Base-by-base conservation (phyloP, 2,797 vertebrate species). In the Enteromius trimaculatus region DNA sequence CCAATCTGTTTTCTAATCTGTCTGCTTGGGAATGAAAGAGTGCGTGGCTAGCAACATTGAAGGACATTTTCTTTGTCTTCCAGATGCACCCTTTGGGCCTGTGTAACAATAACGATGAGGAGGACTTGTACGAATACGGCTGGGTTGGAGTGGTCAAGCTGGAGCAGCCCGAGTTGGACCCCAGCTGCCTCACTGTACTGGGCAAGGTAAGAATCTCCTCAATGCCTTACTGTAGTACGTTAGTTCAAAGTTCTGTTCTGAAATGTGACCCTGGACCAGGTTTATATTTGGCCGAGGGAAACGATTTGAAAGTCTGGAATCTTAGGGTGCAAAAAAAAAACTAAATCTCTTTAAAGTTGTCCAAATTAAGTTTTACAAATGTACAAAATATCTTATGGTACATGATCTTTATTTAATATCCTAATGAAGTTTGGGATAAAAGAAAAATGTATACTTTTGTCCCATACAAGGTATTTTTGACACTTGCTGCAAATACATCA, bases 131-230 rank as follows among this genome's bases (percentile, higher is more conserved):
- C 13, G 98, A 99, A 83, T 99, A 99, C 0, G 97, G 97, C 90
- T 99, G 98, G 98, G 98, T 99, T 17, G 98, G 98, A 26, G 98
- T 99, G 91, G 98, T 99, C 90, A 99, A 99, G 90, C 92, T 99
- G 90, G 98, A 99, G 88, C 97, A 98, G 89, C 97, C 98, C 0
- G 97, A 98, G 87, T 68, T 99, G 94, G 97, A 99, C 90, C 97
- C 97, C 0, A 99, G 96, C 87, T 99, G 98, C 51, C 97, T 99
- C 86, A 99, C 97, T 0, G 98, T 99, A 53, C 92, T 99, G 83
- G 98, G 98, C 91, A 99, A 99, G 97, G 98, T 99, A 96, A 95
- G 88, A 0, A 53, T 0, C 10, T 13, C n/a, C 26, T 44, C 72
- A 19, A 44, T 42, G 1, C 70, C 23, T 5, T 26, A 14, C 31